These are phyloP conservation scores for Ctena decussata DNA, from an alignment of 2,888 invertebrate genomes.

Conservation along the genomic window DNA sequence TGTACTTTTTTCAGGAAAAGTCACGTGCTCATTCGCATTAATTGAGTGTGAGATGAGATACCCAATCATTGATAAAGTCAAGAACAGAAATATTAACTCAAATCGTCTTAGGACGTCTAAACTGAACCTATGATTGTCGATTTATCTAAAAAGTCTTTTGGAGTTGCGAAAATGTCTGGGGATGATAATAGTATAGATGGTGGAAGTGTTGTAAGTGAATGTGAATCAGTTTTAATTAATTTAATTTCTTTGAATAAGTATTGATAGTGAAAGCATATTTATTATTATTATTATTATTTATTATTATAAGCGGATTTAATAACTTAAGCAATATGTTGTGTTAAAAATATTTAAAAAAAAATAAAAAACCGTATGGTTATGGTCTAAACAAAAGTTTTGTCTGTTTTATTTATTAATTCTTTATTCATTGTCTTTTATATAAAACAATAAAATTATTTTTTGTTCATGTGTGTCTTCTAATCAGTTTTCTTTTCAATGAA, in stretches of 20 bases:
- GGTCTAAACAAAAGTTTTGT: too few species aligned
- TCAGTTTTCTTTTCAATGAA: too few species aligned
- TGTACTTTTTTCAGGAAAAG: constrained; percentile 57
- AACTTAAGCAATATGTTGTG: background rate
- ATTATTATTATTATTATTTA: background rate
- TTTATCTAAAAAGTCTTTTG: constrained; percentile 64
- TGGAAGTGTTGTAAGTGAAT: constrained; percentile 56
- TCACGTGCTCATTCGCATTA: constrained; percentile 78
- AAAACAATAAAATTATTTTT: too few species aligned
- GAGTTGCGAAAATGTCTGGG: constrained; percentile 66
- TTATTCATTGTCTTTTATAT: too few species aligned
- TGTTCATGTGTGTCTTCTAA: too few species aligned
- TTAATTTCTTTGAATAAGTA: too few species aligned
- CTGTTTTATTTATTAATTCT: too few species aligned
- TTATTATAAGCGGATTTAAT: background rate
- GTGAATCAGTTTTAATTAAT: background rate
- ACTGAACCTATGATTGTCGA: constrained; percentile 66
- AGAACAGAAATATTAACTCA: constrained; percentile 67
- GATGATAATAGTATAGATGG: constrained; percentile 68
- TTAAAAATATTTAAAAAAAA: too few species aligned
- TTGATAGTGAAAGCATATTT: too few species aligned
- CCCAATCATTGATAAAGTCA: constrained; percentile 60
- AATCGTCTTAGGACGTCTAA: constrained; percentile 54
- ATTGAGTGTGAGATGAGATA: constrained; percentile 67
- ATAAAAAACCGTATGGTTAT: too few species aligned